Base-by-base conservation (phyloP, 2,888 invertebrate species). In the Pollenia labialis region DNA sequence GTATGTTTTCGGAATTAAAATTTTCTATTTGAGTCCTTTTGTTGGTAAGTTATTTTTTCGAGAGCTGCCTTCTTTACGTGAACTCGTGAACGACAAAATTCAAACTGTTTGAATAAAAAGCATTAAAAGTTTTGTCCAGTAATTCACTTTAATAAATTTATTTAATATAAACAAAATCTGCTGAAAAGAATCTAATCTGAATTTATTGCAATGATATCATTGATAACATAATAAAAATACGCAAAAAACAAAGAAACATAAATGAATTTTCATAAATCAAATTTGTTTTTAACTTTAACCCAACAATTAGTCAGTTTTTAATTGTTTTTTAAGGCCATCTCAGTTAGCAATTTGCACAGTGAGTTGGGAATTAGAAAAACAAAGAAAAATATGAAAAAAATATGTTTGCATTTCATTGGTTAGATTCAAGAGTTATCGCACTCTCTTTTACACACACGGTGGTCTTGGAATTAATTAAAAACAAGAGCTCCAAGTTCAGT, bases 171-270 rank as follows among this genome's bases (percentile, higher is more conserved):
- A 46, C 12, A 66, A 46, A 18, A 56, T 56, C 32, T 32, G 32
- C 32, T 32, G 4, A 4, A 18, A 46, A 52, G 18, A 12, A 16
- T 16, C 7, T 40, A 68, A 80, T 62, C 23, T 44, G 40, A 16
- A 79, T 79, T 80, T 71, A 80, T 71, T 4, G 32, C 52, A 46
- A 58, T 71, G 68, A 74, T 74, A 81, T 74, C 66, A 68, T 40
- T 32, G 52, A 46, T 56, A 50, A 56, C 56, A 40, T n/a, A 66
- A 60, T 18, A 54, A 60, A 54, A 72, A 60, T 64, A 32, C 42
- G 12, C 62, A 42, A 52, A 71, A 32, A 18, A 23, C 18, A 11
- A n/a, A 18, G 4, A n/a, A 62, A 64, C 12, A 50, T 8, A 52
- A 64, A 44, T 42, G 10, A 60, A 40, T 40, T 50, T 64, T 23